phyloP scores from a whole-genome alignment of 1,140 invertebrate species.

The Diuraphis noxia region DNA sequence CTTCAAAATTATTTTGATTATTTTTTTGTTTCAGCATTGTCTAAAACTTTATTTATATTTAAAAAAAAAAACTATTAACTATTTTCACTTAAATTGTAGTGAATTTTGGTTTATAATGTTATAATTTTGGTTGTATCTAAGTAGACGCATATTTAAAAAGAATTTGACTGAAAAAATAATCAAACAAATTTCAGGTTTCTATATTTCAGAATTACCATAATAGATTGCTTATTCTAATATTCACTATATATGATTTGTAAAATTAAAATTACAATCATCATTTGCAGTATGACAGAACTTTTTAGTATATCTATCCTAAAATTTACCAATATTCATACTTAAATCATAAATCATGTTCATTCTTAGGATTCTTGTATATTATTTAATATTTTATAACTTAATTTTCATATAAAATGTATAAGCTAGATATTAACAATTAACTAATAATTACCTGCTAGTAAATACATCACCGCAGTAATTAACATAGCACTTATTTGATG shows the following conservation, averaged over 20 bases:
- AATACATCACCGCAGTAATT: conserved; percentile 88
- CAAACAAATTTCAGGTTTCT: not conserved
- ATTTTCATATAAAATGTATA: not conserved
- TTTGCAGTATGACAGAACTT: no score
- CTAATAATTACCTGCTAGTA: conserved; percentile 73
- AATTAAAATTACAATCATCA: no score
- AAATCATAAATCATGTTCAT: not conserved
- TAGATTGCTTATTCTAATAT: not conserved
- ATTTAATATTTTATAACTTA: not conserved
- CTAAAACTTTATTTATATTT: no score
- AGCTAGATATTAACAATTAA: not conserved
- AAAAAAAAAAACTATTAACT: no score
- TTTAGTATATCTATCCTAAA: not conserved
- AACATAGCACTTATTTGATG: conserved; percentile 87
- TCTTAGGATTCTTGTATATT: not conserved
- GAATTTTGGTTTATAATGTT: not conserved
- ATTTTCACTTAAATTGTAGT: not conserved
- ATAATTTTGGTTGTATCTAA: not conserved
- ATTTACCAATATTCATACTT: not conserved
- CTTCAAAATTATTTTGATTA: no score
- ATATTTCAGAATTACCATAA: not conserved
- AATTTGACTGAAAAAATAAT: not conserved
- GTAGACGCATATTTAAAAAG: not conserved
- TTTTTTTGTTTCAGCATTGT: no score
- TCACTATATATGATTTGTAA: not conserved